A percentile compares a stretch with the other conserved stretches of the same genome.
phyloP scores from a whole-genome alignment of 2,113 vertebrate species.

The Austrofundulus limnaeus region DNA sequence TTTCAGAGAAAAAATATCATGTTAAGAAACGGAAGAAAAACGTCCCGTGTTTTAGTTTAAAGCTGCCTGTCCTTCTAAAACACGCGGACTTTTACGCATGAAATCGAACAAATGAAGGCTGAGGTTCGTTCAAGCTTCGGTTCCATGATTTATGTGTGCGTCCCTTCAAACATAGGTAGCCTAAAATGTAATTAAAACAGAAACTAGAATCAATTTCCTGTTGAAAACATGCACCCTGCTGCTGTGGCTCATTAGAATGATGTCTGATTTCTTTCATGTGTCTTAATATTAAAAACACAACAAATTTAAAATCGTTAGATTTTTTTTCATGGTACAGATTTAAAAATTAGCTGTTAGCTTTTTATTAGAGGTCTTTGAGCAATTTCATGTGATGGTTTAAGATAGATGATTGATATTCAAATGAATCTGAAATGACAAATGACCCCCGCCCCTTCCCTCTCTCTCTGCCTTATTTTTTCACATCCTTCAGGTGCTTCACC shows the following conservation, averaged over 20 bases:
- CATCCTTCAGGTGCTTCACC: slow-evolving; percentile 76
- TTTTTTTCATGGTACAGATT: neutral
- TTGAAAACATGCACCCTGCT: too few species aligned
- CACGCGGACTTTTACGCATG: neutral
- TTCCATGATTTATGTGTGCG: neutral
- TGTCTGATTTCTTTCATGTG: too few species aligned
- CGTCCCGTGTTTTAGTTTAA: slow-evolving; percentile 5
- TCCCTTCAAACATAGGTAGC: neutral
- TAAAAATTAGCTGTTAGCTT: neutral
- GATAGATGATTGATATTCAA: neutral
- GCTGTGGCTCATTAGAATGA: too few species aligned
- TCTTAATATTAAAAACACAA: neutral
- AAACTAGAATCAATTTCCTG: neutral
- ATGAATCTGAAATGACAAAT: neutral
- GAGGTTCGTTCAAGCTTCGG: neutral
- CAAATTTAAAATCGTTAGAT: fast-evolving
- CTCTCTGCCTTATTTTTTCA: slow-evolving; percentile 26
- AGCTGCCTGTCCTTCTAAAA: slow-evolving; percentile 13
- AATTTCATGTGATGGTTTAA: too few species aligned
- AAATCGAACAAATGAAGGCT: slow-evolving; percentile 20
- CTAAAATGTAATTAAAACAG: neutral
- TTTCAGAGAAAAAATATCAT: neutral
- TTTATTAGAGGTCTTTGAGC: too few species aligned
- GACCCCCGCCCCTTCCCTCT: slow-evolving; percentile 5
- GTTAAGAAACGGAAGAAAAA: slow-evolving; percentile 1